phyloP scores from a whole-genome alignment of 2,888 invertebrate genomes.

The Acanthacorydalis orientalis region DNA sequence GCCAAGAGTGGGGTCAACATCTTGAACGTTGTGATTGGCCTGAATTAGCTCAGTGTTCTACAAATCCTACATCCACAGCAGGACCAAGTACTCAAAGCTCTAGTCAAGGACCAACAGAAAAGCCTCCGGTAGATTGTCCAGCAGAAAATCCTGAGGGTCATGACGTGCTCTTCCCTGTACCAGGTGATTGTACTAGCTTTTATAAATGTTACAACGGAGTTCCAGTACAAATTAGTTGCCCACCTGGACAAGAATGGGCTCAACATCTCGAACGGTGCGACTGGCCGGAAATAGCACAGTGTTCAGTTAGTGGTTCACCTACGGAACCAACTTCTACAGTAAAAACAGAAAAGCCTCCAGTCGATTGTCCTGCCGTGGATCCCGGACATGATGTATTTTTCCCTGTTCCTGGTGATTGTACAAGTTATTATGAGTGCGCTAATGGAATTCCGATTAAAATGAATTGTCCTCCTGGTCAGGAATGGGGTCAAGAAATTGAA shows the following conservation, averaged over 20 bases:
- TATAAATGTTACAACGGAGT: conserved; percentile 1
- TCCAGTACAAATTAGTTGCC: neutral
- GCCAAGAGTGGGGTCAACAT: neutral
- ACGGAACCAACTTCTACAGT: neutral
- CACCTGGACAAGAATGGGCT: conserved; percentile 1
- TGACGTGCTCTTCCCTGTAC: neutral
- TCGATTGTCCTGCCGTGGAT: neutral
- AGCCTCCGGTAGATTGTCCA: neutral
- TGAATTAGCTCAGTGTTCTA: neutral
- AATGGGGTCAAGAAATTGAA: neutral
- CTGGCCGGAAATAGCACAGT: neutral
- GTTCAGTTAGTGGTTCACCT: neutral
- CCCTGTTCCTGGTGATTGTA: neutral
- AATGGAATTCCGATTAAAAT: neutral
- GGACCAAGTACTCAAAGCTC: neutral
- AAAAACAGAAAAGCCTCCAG: neutral
- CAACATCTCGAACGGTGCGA: neutral
- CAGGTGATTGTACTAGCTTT: neutral
- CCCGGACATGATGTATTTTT: neutral
- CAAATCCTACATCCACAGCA: neutral
- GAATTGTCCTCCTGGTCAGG: neutral
- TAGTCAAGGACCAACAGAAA: neutral
- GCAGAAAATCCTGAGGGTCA: neutral
- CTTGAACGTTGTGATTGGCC: conserved; percentile 4
- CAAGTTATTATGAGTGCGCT: conserved; percentile 1